Evolutionary conservation across 2,888 invertebrate species (phyloP), one percentile per base, ranked within the genome.

Genomic region (Meloe dianella): DNA sequence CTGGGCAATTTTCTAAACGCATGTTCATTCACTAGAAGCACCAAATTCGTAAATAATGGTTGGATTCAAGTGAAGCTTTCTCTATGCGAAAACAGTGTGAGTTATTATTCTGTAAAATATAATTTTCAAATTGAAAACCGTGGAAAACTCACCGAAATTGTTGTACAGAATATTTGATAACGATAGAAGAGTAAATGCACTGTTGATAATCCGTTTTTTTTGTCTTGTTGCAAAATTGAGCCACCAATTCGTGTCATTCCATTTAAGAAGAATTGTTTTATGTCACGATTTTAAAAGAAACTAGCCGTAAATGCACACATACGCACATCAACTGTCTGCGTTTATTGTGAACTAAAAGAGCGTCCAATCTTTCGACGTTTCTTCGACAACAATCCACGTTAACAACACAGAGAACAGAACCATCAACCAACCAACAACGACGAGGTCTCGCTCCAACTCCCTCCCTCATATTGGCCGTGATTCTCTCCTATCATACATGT

Each of bases 401-500:
- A 32, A 5, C 8, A 20, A 17, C 20, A n/a, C n/a, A n/a, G n/a
- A 20, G 9, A 8, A 20, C 17, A 47, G 20, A 47, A 27, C 35
- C 51, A 61, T 30, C 56, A 54, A 57, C 38, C 61, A 30, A 14
- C 60, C 54, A 61, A 58, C 58, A 47, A n/a, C 32, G 58, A 35
- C 58, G 24, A 58, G 35, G 6, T 17, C 8, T 41, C 65, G 35
- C 17, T 57, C 41, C 27, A 41, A 35, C 65, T 65, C 65, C 65
- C 65, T 65, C 65, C 65, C 61, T 65, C 65, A 32, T 57, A 61
- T 61, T 65, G 65, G 57, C 61, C 65, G 65, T 65, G 65, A 65
- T 65, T 65, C 61, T 17, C 32, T 29, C 24, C 61, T 47, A 65
- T 57, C 51, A 58, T 47, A 47, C 22, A 20, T 12, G 17, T 47